These are phyloP conservation scores for Agriopis aurantiaria DNA, from an alignment of 2,888 invertebrate genomes.

Conservation along the genomic window DNA sequence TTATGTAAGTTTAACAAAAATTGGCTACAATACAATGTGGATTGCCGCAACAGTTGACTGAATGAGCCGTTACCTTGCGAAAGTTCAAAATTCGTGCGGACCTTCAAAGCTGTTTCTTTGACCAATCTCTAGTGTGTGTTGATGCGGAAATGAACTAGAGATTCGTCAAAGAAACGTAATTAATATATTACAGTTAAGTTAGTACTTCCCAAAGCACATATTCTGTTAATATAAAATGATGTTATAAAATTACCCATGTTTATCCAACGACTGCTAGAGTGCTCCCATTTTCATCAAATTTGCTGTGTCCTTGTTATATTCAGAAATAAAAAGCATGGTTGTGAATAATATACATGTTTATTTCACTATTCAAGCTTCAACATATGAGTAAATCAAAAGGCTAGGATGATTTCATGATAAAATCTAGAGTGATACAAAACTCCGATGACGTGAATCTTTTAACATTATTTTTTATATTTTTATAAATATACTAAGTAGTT, in stretches of 20 bases:
- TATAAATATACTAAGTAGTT: slow-evolving; percentile 66
- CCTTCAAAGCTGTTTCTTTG: no score
- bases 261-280: slow-evolving; percentile 45
- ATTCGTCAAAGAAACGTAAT: no score
- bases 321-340: slow-evolving; percentile 79
- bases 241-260: slow-evolving; percentile 46
- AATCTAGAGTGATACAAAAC: slow-evolving; percentile 50
- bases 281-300: slow-evolving; percentile 35
- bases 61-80: background rate
- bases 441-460: slow-evolving; percentile 54
- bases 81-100: no score
- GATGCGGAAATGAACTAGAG: no score
- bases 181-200: background rate
- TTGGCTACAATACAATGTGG: background rate
- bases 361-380: slow-evolving; percentile 73
- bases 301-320: slow-evolving; percentile 28
- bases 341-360: slow-evolving; percentile 81
- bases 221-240: slow-evolving; percentile 36
- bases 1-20: slow-evolving; percentile 4
- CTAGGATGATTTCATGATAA: slow-evolving; percentile 45
- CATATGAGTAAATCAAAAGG: slow-evolving; percentile 64
- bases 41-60: background rate
- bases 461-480: slow-evolving; percentile 46
- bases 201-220: slow-evolving; percentile 29
- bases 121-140: no score